A percentile compares a stretch with the other conserved stretches of the same genome.
Evolutionary conservation across 2,113 vertebrate species (phyloP).

Genomic region (Psammodynastes pulverulentus): DNA sequence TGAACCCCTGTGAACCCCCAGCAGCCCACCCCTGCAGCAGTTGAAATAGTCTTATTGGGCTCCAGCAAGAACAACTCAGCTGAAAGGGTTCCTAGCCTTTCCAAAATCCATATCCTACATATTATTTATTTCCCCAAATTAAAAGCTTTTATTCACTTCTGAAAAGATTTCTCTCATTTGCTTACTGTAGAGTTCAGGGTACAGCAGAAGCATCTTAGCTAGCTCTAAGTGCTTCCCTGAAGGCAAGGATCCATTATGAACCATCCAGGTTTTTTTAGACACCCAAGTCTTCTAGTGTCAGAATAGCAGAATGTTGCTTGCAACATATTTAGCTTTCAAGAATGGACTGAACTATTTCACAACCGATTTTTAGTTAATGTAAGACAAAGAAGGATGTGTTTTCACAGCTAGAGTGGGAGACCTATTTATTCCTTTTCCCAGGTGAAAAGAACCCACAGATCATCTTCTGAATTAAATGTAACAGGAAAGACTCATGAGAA

Average conservation of each 20-base stretch:
- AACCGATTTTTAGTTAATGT: not conserved
- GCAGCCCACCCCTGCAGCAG: too few relatives aligned
- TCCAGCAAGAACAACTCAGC: not conserved
- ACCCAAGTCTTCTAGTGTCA: not conserved
- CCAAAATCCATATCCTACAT: not conserved
- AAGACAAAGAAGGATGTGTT: not conserved
- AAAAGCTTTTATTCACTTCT: not conserved
- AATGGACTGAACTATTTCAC: not conserved
- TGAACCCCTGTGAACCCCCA: too few relatives aligned
- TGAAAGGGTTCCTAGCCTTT: not conserved
- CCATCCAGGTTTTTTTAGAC: not conserved
- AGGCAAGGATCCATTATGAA: not conserved
- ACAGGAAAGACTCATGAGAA: not conserved
- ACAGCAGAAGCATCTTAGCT: not conserved
- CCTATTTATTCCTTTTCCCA: not conserved
- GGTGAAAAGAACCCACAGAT: not conserved
- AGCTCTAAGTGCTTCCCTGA: not conserved
- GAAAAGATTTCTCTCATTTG: not conserved
- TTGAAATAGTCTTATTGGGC: not conserved
- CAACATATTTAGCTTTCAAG: not conserved
- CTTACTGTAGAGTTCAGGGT: not conserved
- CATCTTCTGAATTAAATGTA: not conserved
- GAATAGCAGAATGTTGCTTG: not conserved
- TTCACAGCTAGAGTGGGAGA: not conserved
- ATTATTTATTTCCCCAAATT: too few relatives aligned